Conservation (phyloP, 2,888 invertebrate genomes). For the Platycnemis pennipes region DNA sequence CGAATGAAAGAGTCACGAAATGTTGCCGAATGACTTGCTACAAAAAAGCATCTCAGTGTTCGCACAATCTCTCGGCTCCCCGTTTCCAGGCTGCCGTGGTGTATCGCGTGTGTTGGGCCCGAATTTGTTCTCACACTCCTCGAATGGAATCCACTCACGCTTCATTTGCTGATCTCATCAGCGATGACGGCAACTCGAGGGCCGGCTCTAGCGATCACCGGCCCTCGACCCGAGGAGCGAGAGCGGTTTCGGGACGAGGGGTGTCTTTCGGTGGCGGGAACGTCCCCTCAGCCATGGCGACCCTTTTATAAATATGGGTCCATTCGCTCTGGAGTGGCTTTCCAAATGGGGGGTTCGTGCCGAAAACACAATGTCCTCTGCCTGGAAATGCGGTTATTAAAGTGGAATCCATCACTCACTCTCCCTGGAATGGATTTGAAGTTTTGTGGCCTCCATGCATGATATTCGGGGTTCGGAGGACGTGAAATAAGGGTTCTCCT, state of each 20-base stretch:
- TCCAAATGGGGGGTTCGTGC: not conserved
- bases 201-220: too few species aligned
- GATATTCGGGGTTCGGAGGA: not conserved
- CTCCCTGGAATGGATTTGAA: slow-evolving; percentile 46
- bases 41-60: not conserved
- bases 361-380: slow-evolving; percentile 32
- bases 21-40: not conserved
- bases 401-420: slow-evolving; percentile 54
- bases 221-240: not conserved
- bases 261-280: not conserved
- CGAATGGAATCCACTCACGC: not conserved
- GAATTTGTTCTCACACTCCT: not conserved
- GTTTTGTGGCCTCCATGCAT: not conserved
- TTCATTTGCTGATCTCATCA: not conserved
- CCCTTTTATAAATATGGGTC: slow-evolving; percentile 24
- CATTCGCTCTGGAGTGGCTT: not conserved
- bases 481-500: not conserved
- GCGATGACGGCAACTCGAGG: not conserved
- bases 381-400: slow-evolving; percentile 55
- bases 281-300: not conserved
- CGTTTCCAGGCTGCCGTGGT: not conserved
- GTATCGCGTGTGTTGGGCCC: not conserved
- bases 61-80: not conserved
- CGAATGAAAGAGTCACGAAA: not conserved
- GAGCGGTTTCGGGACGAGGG: not conserved